phyloP scores from a whole-genome alignment of 2,888 invertebrate genomes.

The Furcula furcula region DNA sequence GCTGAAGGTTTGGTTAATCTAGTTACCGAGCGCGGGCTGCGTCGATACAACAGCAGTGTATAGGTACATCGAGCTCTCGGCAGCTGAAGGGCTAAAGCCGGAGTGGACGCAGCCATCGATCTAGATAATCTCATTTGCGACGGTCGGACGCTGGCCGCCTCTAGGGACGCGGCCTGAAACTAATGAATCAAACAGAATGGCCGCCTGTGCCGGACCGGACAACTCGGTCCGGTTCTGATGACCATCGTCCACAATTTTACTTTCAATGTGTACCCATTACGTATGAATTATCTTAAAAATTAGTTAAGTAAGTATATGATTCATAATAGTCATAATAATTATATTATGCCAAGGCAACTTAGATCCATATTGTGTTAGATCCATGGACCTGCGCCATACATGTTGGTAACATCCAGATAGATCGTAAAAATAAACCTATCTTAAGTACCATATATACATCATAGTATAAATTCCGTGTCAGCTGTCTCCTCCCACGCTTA shows the following conservation, averaged over 20 bases:
- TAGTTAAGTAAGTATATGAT: no score
- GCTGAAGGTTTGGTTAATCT: slow-evolving; percentile 13
- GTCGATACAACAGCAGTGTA: neutral
- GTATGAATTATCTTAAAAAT: no score
- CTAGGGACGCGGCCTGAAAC: slow-evolving; percentile 2
- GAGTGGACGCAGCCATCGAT: slow-evolving; percentile 4
- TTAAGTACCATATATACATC: no score
- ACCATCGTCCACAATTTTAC: no score
- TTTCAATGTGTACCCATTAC: no score
- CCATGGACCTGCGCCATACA: no score
- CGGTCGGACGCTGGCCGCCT: slow-evolving; percentile 1
- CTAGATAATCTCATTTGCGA: slow-evolving; percentile 17
- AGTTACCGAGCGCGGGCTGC: slow-evolving; percentile 1
- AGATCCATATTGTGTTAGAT: no score
- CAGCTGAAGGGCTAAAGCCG: neutral
- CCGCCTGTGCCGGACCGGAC: slow-evolving; percentile 1
- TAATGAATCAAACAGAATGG: slow-evolving; percentile 16
- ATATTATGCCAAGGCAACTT: no score
- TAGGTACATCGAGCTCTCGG: neutral
- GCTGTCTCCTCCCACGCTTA: neutral
- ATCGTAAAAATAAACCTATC: no score
- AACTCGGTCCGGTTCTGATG: neutral
- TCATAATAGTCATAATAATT: no score
- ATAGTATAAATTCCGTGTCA: neutral
- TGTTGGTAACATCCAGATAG: no score